These are phyloP conservation scores for Stenurella melanura DNA, from an alignment of 2,888 invertebrate genomes.

Conservation along the genomic window DNA sequence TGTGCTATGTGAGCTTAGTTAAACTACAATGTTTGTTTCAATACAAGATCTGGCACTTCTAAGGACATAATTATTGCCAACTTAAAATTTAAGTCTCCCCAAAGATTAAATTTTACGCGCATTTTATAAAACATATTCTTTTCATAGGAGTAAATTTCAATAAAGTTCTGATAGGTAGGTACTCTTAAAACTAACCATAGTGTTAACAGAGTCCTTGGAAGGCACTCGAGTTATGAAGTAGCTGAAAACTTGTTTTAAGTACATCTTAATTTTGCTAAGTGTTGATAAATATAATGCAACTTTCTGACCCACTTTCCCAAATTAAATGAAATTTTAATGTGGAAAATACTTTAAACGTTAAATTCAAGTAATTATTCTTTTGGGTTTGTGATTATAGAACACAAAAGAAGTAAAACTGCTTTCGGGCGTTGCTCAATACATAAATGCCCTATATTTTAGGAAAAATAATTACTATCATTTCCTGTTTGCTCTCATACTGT, in stretches of 20 bases:
- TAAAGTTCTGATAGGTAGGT: constrained; percentile 28
- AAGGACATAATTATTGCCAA: constrained; percentile 7
- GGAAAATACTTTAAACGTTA: neutral
- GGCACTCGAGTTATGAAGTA: constrained; percentile 4
- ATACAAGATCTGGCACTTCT: constrained; percentile 13
- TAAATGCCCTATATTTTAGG: too few relatives aligned
- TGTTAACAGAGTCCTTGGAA: constrained; percentile 3
- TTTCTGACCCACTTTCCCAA: neutral
- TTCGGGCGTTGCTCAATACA: neutral
- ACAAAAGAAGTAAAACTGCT: neutral
- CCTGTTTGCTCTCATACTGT: too few relatives aligned
- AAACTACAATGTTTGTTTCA: constrained; percentile 26
- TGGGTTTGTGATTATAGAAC: neutral
- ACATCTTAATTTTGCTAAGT: constrained; percentile 11
- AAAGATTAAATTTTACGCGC: neutral
- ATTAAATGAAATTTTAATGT: neutral
- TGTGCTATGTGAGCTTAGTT: neutral
- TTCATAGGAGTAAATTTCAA: constrained; percentile 8
- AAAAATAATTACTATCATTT: too few relatives aligned
- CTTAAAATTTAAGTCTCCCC: constrained; percentile 22
- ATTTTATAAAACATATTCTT: constrained; percentile 20
- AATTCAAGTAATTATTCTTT: neutral
- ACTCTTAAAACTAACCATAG: constrained; percentile 11
- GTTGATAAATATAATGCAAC: constrained; percentile 16
- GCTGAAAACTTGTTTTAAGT: constrained; percentile 16